phyloP scores from a whole-genome alignment of 2,888 invertebrate genomes.

The Caenorhabditis japonica region DNA sequence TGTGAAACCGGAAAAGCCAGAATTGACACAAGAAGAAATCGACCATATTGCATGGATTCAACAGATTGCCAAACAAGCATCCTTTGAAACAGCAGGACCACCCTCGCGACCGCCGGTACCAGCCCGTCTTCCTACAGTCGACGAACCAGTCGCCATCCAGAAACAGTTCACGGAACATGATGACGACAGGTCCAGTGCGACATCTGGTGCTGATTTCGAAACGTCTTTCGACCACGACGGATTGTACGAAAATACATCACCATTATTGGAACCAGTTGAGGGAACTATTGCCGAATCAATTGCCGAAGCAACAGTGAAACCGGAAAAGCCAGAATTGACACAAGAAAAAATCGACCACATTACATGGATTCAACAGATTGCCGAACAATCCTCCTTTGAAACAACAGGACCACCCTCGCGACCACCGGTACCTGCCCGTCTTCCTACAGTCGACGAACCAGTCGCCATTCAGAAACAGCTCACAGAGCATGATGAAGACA shows the following conservation, averaged over 20 bases:
- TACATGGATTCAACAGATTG: slow-evolving; percentile 37
- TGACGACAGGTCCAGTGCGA: slow-evolving; percentile 37
- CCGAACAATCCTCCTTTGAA: slow-evolving; percentile 34
- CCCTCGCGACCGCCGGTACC: slow-evolving; percentile 12
- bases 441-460: slow-evolving; percentile 13
- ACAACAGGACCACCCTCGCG: slow-evolving; percentile 6
- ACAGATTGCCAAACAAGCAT: slow-evolving; percentile 44
- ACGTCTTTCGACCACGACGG: slow-evolving; percentile 8
- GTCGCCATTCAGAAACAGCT: neutral
- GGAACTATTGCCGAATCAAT: too few relatives aligned
- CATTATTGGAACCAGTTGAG: slow-evolving; percentile 10
- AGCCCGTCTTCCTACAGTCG: slow-evolving; percentile 4
- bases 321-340: slow-evolving; percentile 18
- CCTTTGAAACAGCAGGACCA: slow-evolving; percentile 34
- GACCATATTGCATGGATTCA: slow-evolving; percentile 55
- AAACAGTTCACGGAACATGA: neutral
- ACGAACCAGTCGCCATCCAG: slow-evolving; percentile 2
- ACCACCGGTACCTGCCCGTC: slow-evolving; percentile 14
- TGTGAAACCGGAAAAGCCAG: neutral
- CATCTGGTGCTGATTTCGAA: slow-evolving; percentile 36
- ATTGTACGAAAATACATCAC: slow-evolving; percentile 2
- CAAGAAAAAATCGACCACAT: slow-evolving; percentile 55
- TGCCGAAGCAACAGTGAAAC: neutral
- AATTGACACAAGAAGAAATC: slow-evolving; percentile 50
- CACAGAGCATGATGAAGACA: slow-evolving; percentile 4